Base-by-base conservation (phyloP, 64 coral and sea anemone species). In the Pocillopora damicornis region DNA sequence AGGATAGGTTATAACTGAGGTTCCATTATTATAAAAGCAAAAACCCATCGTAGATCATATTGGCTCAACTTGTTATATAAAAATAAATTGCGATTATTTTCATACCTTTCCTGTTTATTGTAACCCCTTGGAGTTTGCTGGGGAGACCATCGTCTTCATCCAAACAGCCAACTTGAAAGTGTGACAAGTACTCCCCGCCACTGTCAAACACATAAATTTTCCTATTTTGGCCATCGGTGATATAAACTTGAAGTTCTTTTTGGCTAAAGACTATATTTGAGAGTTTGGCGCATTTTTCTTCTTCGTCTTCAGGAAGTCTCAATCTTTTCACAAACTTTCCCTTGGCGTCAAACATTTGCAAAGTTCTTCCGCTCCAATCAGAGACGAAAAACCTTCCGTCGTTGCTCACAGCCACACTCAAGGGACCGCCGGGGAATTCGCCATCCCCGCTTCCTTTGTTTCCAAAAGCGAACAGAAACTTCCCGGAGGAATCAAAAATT, bases 121-220 rank as follows among this genome's bases (percentile, higher is more conserved):
- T 75, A 16, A 93, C 90, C n/a, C 92, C 92, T 60, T 74, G 77
- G 38, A 88, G 79, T 71, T 79, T 82, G 30, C 82, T 83, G 36
- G 45, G 60, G 37, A 93, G 69, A 7, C 92, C 92, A 79, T 93
- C 92, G 61, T 86, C 88, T 20, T 93, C 92, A 18, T 82, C 81
- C 26, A 81, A 61, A 62, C 60, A 61, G 0, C 63, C 92, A 26
- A 73, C 75, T 20, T 76, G 37, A 16, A 89, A 93, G 80, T 85
- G 74, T 26, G 82, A 84, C 75, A 78, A 69, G 58, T 86, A 89
- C n/a, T 80, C 65, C 14, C 81, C 92, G 8, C 45, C 15, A 42
- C 59, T 75, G 74, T 78, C 60, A 42, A 93, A 93, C 11, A 78
- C 80, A 65, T 93, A 88, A 59, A 93, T 86, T 20, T 86, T 42